Percentiles rank a stretch among this genome's conserved stretches.
Evolutionary conservation across 2,113 vertebrate species (phyloP).

Genomic region (Megaceryle maxima): DNA sequence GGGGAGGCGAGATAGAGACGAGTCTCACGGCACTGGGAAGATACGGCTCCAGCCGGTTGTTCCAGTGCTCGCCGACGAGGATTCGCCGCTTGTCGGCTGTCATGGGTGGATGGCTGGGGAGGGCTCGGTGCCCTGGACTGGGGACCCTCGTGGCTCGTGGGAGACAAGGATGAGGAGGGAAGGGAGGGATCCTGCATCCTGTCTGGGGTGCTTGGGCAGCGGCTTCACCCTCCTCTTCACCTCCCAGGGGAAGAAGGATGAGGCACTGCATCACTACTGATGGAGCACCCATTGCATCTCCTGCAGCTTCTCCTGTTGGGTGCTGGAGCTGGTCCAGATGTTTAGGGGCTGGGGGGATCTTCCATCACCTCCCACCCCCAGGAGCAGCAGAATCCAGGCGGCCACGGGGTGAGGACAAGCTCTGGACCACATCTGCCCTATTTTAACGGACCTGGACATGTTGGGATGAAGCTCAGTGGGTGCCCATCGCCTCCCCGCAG

Average conservation of each 20-base stretch:
- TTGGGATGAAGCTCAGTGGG: background rate
- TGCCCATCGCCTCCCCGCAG: fast-evolving
- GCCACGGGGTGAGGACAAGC: background rate
- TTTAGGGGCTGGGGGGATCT: background rate
- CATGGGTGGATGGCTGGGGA: background rate
- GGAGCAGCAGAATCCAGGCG: background rate
- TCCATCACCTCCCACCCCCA: background rate
- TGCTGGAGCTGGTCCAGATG: background rate
- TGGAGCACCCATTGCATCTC: background rate
- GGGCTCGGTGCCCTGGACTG: fast-evolving
- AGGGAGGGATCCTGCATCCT: background rate
- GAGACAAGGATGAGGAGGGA: background rate
- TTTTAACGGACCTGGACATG: fast-evolving
- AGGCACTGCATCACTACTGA: fast-evolving
- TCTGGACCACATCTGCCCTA: background rate
- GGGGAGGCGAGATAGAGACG: conserved; percentile 15
- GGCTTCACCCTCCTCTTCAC: background rate
- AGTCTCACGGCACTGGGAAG: background rate
- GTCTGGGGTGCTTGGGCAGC: fast-evolving
- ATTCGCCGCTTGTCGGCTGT: background rate
- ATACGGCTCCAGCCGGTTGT: background rate
- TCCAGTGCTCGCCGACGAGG: background rate
- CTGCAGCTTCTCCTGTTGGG: background rate
- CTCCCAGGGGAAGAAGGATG: background rate
- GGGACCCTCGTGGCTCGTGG: background rate